A percentile compares a stretch with the other conserved stretches of the same genome.
Conservation (phyloP, 2,888 invertebrate species). For the Hermodice carunculata region DNA sequence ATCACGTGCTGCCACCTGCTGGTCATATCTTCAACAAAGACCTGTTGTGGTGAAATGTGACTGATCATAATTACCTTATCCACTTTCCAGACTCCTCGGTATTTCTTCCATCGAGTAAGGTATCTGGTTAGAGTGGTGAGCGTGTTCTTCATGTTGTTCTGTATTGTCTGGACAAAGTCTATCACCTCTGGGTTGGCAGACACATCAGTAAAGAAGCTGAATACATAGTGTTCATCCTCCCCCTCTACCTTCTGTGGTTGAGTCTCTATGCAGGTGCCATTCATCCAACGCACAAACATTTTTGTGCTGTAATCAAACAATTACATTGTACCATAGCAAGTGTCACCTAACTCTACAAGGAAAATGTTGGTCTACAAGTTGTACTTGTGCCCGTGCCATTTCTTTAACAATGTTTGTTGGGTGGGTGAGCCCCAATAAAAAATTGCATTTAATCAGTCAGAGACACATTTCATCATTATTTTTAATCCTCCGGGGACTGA, state of each 20-base stretch:
- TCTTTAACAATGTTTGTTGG: too few species aligned
- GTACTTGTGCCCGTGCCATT: too few species aligned
- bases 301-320: constrained; percentile 75
- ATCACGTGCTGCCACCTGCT: too few species aligned
- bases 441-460: too few species aligned
- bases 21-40: too few species aligned
- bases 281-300: constrained; percentile 87
- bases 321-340: too few species aligned
- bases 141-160: constrained; percentile 78
- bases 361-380: too few species aligned
- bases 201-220: constrained; percentile 86
- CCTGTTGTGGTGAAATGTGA: too few species aligned
- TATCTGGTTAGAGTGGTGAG: constrained; percentile 78
- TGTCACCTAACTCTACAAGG: too few species aligned
- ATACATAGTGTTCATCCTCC: constrained; percentile 76
- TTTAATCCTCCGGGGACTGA: too few species aligned
- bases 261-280: constrained; percentile 82
- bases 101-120: constrained; percentile 72
- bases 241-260: constrained; percentile 76
- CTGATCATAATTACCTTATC: constrained; percentile 69
- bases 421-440: too few species aligned
- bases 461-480: too few species aligned
- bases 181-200: constrained; percentile 78
- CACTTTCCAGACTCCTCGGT: constrained; percentile 66
- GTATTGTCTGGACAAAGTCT: constrained; percentile 77